Evolutionary conservation across 2,113 vertebrate genomes (phyloP).

Genomic region (Etheostoma cragini): DNA sequence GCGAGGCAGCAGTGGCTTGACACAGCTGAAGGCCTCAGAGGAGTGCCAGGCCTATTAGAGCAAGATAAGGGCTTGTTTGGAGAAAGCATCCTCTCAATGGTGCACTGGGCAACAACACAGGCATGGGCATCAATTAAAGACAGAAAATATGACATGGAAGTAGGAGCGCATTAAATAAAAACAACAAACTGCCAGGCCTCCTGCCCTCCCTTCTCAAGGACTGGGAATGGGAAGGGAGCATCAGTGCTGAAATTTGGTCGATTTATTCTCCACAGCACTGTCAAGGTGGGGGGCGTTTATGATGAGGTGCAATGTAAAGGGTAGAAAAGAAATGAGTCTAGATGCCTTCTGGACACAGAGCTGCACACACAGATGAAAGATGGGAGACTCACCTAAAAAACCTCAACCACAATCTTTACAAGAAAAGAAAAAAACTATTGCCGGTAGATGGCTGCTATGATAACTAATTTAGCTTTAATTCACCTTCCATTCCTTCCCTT

Average conservation of each 20-base stretch:
- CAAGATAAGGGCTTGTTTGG: conserved; percentile 86
- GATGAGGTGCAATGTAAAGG: conserved; percentile 82
- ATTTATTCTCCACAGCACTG: conserved; percentile 79
- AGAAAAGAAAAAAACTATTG: conserved; percentile 53
- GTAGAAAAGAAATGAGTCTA: conserved; percentile 78
- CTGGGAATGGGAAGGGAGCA: conserved; percentile 72
- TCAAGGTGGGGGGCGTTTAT: conserved; percentile 71
- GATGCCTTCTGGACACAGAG: conserved; percentile 83
- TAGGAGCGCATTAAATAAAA: conserved; percentile 83
- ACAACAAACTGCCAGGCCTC: conserved; percentile 78
- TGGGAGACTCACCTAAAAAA: conserved; percentile 69
- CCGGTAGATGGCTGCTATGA: conserved; percentile 69
- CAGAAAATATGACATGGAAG: conserved; percentile 84
- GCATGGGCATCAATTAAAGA: conserved; percentile 84
- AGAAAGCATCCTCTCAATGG: conserved; percentile 81
- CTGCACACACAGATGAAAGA: conserved; percentile 75
- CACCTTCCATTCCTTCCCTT: conserved; percentile 72
- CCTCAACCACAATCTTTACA: conserved; percentile 54
- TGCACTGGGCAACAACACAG: conserved; percentile 78
- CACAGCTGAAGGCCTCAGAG: conserved; percentile 86
- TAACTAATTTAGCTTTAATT: conserved; percentile 85
- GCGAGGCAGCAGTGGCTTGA: conserved; percentile 83
- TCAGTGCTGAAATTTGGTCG: conserved; percentile 75
- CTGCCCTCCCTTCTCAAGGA: conserved; percentile 67
- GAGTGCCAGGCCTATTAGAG: conserved; percentile 85